phyloP scores from a whole-genome alignment of 2,888 invertebrate species.

The Alentia gelatinosa region DNA sequence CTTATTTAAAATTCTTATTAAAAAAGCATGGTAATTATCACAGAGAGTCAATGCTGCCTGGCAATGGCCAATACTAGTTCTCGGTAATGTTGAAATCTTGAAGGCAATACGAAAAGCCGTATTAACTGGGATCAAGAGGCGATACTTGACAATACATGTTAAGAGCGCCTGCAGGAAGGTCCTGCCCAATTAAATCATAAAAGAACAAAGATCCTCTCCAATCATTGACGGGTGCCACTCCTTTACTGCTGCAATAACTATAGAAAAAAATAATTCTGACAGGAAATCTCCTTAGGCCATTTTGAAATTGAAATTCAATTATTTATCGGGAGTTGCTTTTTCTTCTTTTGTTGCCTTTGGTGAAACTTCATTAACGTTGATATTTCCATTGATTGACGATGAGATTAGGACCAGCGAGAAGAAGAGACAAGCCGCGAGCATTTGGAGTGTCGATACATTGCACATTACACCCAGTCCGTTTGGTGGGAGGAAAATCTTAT shows the following conservation, averaged over 20 bases:
- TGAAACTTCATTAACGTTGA: neutral
- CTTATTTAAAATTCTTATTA: too few species aligned
- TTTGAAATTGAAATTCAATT: conserved; percentile 42
- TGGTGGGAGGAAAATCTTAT: neutral
- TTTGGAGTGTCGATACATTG: neutral
- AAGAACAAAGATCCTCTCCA: neutral
- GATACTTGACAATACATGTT: too few species aligned
- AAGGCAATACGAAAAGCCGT: too few species aligned
- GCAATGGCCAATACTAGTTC: too few species aligned
- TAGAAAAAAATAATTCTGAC: neutral
- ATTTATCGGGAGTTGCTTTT: neutral
- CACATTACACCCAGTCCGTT: neutral
- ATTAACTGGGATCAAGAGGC: too few species aligned
- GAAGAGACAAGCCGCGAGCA: neutral
- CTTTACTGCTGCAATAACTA: neutral
- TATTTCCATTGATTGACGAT: neutral
- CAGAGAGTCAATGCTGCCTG: too few species aligned
- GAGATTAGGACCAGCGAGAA: neutral
- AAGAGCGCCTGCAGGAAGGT: neutral
- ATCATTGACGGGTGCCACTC: neutral
- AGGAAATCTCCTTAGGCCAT: conserved; percentile 30
- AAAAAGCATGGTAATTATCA: too few species aligned
- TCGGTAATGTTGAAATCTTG: too few species aligned
- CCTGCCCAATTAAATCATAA: neutral
- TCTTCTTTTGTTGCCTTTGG: neutral